Percentiles rank a stretch among this genome's conserved stretches.
These are phyloP conservation scores for Elaphurus davidianus DNA, from an alignment of 2,113 vertebrate species.

Conservation along the genomic window DNA sequence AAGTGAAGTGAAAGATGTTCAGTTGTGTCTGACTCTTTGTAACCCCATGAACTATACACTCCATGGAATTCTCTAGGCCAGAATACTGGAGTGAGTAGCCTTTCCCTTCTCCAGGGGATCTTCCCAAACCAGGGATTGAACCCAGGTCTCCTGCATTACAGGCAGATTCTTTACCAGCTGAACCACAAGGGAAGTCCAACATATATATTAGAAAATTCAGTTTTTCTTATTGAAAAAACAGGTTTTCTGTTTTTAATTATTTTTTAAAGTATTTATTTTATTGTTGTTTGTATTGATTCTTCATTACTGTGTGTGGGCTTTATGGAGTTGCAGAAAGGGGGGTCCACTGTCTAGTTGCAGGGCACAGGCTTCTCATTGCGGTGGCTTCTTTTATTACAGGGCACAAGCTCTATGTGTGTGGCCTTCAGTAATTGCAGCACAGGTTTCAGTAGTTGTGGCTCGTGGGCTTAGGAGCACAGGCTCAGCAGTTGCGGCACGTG, in stretches of 20 bases:
- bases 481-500: background rate
- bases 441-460: background rate
- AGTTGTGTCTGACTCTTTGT: background rate
- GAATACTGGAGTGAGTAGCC: background rate
- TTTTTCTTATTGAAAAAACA: background rate
- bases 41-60: background rate
- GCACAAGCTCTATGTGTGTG: background rate
- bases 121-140: background rate
- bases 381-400: background rate
- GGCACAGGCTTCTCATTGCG: accelerated
- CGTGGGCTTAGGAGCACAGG: background rate
- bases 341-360: background rate
- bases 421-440: background rate
- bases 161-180: background rate
- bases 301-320: background rate
- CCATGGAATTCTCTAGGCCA: background rate
- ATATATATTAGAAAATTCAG: background rate
- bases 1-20: background rate
- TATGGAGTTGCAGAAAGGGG: background rate
- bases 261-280: background rate
- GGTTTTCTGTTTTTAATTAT: background rate
- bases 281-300: background rate
- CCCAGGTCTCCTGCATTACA: background rate
- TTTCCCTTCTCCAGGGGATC: background rate
- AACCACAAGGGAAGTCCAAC: background rate